A percentile compares a stretch with the other conserved stretches of the same genome.
Evolutionary conservation across 2,888 invertebrate species (phyloP).

Genomic region (Anoplius nigerrimus): DNA sequence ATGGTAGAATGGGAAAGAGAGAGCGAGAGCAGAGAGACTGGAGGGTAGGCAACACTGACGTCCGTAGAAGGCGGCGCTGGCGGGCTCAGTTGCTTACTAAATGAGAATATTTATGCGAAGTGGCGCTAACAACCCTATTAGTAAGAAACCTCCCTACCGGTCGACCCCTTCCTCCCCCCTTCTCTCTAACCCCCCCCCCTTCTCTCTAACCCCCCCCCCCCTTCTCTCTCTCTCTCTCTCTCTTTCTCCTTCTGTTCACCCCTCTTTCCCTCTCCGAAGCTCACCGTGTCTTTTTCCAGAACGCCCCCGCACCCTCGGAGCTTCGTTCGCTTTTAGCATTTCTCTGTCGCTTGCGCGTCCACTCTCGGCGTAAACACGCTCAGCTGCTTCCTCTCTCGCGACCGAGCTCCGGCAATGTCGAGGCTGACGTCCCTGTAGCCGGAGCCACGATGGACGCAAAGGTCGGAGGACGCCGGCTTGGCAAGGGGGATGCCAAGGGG

Average conservation of each 20-base stretch:
- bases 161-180: too few species aligned
- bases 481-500: too few species aligned
- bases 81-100: slow-evolving; percentile 35
- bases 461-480: not conserved
- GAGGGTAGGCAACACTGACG: not conserved
- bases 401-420: not conserved
- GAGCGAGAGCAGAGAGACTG: too few species aligned
- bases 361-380: slow-evolving; percentile 4
- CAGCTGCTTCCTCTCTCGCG: slow-evolving; percentile 11
- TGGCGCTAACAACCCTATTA: slow-evolving; percentile 53
- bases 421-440: not conserved
- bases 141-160: slow-evolving; percentile 16
- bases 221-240: not conserved
- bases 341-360: too few species aligned
- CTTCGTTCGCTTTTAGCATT: too few species aligned
- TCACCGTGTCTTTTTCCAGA: too few species aligned
- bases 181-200: not conserved
- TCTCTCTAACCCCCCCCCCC: not conserved
- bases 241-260: not conserved
- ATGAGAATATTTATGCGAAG: slow-evolving; percentile 58
- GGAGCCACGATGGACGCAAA: not conserved
- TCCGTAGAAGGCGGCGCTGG: not conserved
- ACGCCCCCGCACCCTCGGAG: too few species aligned
- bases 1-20: too few species aligned
- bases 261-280: not conserved